Evolutionary conservation across 2,113 vertebrate species (phyloP).

Genomic region (Atractosteus spatula): DNA sequence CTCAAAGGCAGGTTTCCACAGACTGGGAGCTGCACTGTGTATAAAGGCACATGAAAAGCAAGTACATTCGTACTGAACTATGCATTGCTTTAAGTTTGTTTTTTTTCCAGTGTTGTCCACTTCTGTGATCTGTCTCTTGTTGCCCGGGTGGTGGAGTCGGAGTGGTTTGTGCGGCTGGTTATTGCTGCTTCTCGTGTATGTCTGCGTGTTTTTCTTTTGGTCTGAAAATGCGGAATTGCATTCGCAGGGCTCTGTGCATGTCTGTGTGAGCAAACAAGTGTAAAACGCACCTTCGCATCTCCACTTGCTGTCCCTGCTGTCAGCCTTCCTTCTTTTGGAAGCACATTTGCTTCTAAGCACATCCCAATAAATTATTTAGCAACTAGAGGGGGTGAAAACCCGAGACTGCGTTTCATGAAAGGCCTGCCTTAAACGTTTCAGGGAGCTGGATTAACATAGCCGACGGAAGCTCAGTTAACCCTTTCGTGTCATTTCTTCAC

Average conservation of each 20-base stretch:
- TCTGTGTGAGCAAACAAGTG: slow-evolving; percentile 14
- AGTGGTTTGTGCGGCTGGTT: too few species aligned
- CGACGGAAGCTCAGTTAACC: not conserved
- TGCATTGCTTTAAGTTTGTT: too few species aligned
- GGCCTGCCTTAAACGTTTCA: slow-evolving; percentile 10
- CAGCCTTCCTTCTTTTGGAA: slow-evolving; percentile 8
- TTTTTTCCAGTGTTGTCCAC: too few species aligned
- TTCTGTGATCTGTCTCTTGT: too few species aligned
- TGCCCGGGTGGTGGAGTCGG: too few species aligned
- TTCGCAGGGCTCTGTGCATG: slow-evolving; percentile 20
- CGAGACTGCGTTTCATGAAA: slow-evolving; percentile 30
- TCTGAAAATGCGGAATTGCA: slow-evolving; percentile 16
- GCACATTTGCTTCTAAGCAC: slow-evolving; percentile 8
- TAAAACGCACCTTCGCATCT: not conserved
- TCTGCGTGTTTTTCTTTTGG: slow-evolving; percentile 11
- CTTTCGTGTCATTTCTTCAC: not conserved
- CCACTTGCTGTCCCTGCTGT: not conserved
- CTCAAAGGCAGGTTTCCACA: not conserved
- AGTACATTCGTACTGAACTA: too few species aligned
- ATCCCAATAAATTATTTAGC: slow-evolving; percentile 48
- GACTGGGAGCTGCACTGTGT: not conserved
- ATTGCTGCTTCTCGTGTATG: too few species aligned
- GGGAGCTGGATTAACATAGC: not conserved
- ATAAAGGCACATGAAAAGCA: too few species aligned
- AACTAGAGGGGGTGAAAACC: slow-evolving; percentile 38